A percentile compares a stretch with the other conserved stretches of the same genome.
Evolutionary conservation across 2,113 vertebrate species (phyloP).

Genomic region (Archilochus colubris): DNA sequence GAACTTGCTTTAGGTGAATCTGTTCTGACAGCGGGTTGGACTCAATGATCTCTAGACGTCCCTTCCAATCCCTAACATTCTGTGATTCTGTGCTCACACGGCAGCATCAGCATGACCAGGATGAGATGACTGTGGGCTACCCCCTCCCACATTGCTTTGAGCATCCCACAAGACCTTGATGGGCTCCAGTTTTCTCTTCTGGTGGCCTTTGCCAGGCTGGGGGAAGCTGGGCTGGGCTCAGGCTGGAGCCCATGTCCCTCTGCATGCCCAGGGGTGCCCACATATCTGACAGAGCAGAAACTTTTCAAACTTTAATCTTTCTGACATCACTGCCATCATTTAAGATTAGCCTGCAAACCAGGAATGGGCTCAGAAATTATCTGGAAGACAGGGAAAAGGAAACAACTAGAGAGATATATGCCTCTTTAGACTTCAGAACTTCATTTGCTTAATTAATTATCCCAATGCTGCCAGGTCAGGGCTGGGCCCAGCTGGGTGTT

Average conservation of each 20-base stretch:
- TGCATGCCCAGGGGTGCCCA: accelerated
- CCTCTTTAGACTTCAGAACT: neutral
- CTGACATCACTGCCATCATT: neutral
- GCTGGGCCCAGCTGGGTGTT: neutral
- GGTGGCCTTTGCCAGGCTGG: neutral
- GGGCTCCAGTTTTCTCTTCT: neutral
- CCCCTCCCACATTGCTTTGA: neutral
- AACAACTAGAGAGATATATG: neutral
- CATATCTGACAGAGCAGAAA: neutral
- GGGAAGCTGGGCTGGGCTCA: neutral
- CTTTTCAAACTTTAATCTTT: neutral
- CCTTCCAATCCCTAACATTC: no score
- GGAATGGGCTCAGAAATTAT: neutral
- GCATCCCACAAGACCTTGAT: neutral
- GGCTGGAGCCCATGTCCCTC: neutral
- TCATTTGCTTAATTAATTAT: neutral
- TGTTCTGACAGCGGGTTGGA: no score
- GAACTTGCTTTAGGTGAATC: no score
- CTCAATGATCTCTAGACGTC: no score
- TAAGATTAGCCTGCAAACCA: neutral
- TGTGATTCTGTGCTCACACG: neutral
- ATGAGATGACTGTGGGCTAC: neutral
- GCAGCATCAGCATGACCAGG: neutral
- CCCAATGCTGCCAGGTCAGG: neutral
- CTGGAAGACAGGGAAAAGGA: neutral